Evolutionary conservation across 1,140 invertebrate genomes (phyloP), one percentile per base, ranked within the genome.

Genomic region (Mercenaria mercenaria): DNA sequence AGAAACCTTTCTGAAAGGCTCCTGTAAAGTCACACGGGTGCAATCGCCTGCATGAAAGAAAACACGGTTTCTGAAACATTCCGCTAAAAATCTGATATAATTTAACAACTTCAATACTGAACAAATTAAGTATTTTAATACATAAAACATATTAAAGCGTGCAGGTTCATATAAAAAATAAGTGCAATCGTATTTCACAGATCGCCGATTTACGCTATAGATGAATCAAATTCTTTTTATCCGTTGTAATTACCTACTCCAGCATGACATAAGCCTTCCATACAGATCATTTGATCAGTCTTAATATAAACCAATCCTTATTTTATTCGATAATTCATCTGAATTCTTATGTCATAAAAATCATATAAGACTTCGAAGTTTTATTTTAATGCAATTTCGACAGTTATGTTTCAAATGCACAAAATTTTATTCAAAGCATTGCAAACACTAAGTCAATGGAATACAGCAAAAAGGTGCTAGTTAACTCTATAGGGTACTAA

Each of bases 181-280:
- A 15, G 67, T 39, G 67, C 67, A 72, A 72, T 72, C 67, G 59
- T 26, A 64, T 64, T 41, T 72, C 20, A 41, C 67, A 72, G 67
- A 37, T n/a, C 34, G 34, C 6, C 32, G 23, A 72, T 72, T 72
- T 72, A 72, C 67, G 11, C 29, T 20, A 39, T 4, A 39, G 23
- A 72, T 72, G 67, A 72, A 72, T 72, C 67, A 72, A 72, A 72
- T 72, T 72, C 67, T 41, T 79, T 79, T 56, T 34, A 79, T 52
- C 23, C 1, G 11, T 79, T 79, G 76, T 79, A 52, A 37, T 23
- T 41, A 79, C 13, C 47, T 79, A 79, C 76, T 79, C 76, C 29
- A 79, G 76, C 76, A 79, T 59, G 47, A 56, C 76, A 37, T 74
- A 41, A 11, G 37, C 26, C 74, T 29, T 29, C 61, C 61, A 37